These are phyloP conservation scores for Bos indicus DNA, from an alignment of 2,113 vertebrate genomes.

Conservation along the genomic window DNA sequence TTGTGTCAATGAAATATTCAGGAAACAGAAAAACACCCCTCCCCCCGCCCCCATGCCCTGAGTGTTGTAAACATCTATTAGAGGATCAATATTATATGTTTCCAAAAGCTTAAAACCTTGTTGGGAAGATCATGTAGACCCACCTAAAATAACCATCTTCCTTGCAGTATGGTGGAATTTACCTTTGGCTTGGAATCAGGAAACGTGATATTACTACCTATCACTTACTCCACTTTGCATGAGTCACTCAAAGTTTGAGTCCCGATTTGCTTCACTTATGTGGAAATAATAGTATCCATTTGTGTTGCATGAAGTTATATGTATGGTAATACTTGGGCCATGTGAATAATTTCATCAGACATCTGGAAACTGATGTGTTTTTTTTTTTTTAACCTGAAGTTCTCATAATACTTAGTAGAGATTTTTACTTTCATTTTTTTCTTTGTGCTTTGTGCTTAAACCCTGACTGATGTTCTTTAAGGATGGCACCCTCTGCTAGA, in stretches of 20 bases:
- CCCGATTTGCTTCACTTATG: neutral
- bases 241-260: neutral
- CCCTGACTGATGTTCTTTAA: neutral
- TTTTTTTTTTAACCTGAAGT: constrained; percentile 2
- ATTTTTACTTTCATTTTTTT: constrained; percentile 10
- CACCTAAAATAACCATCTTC: neutral
- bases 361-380: neutral
- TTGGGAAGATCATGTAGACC: neutral
- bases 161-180: neutral
- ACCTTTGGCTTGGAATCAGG: neutral
- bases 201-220: neutral
- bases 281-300: neutral
- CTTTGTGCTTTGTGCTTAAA: neutral
- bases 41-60: fast-evolving
- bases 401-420: neutral
- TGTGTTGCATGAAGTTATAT: neutral
- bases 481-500: neutral
- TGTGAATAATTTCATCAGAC: neutral
- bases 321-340: neutral
- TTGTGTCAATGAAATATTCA: neutral
- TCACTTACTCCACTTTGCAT: neutral
- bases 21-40: neutral
- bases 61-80: neutral
- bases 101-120: neutral
- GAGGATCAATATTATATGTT: neutral